Percentiles rank a stretch among this genome's conserved stretches.
Conservation (phyloP, 37 sponge, comb jelly and placozoan species). For the Ephydatia muelleri region DNA sequence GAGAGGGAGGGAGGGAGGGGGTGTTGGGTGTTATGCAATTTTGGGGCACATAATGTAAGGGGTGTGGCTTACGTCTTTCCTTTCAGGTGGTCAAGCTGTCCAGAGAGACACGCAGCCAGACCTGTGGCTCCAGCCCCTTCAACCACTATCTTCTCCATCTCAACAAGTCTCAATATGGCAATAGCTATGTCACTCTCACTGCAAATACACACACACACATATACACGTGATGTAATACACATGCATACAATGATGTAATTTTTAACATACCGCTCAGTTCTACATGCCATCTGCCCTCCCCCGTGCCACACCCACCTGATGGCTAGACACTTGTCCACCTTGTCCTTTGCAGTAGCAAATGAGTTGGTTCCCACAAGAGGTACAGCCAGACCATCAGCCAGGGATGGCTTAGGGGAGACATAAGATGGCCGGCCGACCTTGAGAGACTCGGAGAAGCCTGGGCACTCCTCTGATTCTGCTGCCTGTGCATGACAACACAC, state of each 20-base stretch:
- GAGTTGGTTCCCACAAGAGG: constrained; percentile 76
- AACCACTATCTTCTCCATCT: constrained; percentile 82
- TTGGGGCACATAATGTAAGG: background rate
- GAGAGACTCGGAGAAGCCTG: constrained; percentile 71
- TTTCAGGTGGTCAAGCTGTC: constrained; percentile 58
- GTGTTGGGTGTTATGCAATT: background rate
- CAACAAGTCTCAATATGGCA: constrained; percentile 82
- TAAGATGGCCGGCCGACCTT: constrained; percentile 68
- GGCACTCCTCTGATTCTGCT: constrained; percentile 81
- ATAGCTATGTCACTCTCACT: constrained; percentile 79
- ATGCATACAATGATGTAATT: background rate
- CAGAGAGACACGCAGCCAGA: constrained; percentile 81
- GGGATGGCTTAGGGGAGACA: constrained; percentile 44
- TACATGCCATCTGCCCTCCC: constrained; percentile 17
- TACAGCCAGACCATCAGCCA: constrained; percentile 89
- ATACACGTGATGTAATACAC: too few relatives aligned
- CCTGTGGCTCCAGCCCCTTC: constrained; percentile 90
- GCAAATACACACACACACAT: background rate
- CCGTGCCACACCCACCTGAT: constrained; percentile 18
- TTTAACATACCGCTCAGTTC: background rate
- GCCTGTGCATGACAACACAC: constrained; percentile 70
- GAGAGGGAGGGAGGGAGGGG: background rate
- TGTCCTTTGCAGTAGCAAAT: constrained; percentile 71
- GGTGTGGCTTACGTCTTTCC: constrained; percentile 78
- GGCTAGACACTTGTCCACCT: constrained; percentile 43